Conservation (phyloP, 2,797 vertebrate genomes). For the Coilia nasus region DNA sequence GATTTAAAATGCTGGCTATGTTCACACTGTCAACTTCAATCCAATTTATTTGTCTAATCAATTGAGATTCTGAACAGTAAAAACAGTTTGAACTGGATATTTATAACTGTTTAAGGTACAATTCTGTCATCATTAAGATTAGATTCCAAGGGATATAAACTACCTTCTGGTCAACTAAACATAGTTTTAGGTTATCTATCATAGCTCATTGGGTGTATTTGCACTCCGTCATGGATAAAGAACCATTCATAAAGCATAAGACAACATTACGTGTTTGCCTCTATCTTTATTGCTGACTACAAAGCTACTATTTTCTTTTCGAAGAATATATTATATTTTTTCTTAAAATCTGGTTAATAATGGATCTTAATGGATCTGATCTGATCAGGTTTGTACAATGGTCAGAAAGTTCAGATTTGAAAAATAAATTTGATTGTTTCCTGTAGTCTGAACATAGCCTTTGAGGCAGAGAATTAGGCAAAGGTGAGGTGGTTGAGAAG, state of each 20-base stretch:
- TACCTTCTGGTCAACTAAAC: not conserved
- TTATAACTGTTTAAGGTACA: not conserved
- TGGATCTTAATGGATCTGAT: not conserved
- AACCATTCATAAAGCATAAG: not conserved
- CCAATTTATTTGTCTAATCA: not conserved
- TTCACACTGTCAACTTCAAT: not conserved
- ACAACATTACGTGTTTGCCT: not conserved
- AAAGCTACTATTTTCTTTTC: not conserved
- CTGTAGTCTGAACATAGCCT: constrained; percentile 17
- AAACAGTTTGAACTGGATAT: not conserved
- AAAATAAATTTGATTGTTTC: not conserved
- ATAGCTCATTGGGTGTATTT: not conserved
- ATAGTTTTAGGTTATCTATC: not conserved
- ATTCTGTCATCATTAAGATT: not conserved
- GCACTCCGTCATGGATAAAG: not conserved
- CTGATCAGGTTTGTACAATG: not conserved
- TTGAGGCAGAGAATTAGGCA: not conserved
- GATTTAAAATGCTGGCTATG: constrained; percentile 11
- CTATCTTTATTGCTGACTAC: not conserved
- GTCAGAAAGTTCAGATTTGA: not conserved
- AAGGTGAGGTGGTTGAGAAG: constrained; percentile 33
- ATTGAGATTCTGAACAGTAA: not conserved
- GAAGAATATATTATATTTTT: not conserved
- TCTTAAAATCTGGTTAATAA: not conserved
- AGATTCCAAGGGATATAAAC: not conserved